These are phyloP conservation scores for Drosophila oshimai DNA, from an alignment of 1,140 invertebrate genomes.

Conservation along the genomic window DNA sequence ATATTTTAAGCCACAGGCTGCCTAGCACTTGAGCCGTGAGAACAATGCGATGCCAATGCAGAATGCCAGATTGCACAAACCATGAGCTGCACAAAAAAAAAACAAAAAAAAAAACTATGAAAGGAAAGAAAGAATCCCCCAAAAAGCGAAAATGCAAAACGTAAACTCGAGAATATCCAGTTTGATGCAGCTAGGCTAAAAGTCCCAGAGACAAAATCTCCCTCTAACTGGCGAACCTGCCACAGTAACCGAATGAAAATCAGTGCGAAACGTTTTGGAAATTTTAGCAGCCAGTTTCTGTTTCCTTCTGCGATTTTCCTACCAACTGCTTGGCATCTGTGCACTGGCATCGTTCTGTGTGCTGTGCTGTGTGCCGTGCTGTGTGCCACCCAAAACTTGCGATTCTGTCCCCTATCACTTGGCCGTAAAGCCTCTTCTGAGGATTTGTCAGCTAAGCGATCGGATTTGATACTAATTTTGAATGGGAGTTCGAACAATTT, in stretches of 20 bases:
- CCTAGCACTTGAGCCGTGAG: constrained; percentile 66
- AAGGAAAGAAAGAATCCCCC: constrained; percentile 17
- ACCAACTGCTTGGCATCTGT: constrained; percentile 52
- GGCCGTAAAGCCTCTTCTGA: not conserved
- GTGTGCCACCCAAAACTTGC: constrained; percentile 47
- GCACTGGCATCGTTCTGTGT: constrained; percentile 17
- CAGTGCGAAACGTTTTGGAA: constrained; percentile 59
- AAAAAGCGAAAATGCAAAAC: constrained; percentile 38
- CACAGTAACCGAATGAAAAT: constrained; percentile 67
- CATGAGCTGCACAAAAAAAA: not conserved
- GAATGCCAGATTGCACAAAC: constrained; percentile 55
- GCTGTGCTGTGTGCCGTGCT: too few relatives aligned
- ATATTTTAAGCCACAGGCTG: constrained; percentile 76
- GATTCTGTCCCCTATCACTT: constrained; percentile 39
- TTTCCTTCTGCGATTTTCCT: constrained; percentile 2
- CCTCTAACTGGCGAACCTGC: constrained; percentile 6
- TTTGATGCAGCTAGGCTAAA: constrained; percentile 29
- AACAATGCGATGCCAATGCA: constrained; percentile 75
- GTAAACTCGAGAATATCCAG: constrained; percentile 40
- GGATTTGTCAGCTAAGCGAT: constrained; percentile 35
- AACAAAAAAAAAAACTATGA: not conserved
- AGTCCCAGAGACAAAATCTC: constrained; percentile 38
- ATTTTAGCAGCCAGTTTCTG: constrained; percentile 42
- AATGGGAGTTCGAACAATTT: not conserved
- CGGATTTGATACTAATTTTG: constrained; percentile 16